These are phyloP conservation scores for Nettapus auritus DNA, from an alignment of 2,113 vertebrate genomes.

Conservation along the genomic window DNA sequence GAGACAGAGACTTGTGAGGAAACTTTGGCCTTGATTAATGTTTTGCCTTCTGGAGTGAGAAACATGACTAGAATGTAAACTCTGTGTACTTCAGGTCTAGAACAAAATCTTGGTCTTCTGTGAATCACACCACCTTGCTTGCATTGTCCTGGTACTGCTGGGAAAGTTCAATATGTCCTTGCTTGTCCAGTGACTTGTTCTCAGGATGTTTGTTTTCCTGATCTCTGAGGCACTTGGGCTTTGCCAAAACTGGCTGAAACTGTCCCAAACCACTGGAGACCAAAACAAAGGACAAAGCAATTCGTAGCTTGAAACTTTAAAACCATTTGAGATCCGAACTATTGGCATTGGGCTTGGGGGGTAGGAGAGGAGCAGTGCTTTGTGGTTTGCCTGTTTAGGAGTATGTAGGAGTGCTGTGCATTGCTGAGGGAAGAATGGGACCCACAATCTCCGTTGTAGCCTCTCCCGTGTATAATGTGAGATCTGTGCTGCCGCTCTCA, in stretches of 20 bases:
- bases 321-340: background rate
- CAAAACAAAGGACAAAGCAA: background rate
- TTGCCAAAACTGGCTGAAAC: background rate
- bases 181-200: background rate
- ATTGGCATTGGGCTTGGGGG: background rate
- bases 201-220: background rate
- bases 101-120: background rate
- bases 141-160: background rate
- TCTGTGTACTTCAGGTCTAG: background rate
- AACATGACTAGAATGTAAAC: background rate
- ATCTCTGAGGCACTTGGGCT: background rate
- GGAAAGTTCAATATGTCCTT: background rate
- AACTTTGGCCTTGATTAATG: background rate
- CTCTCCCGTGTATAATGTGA: background rate
- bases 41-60: background rate
- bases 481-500: background rate
- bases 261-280: background rate
- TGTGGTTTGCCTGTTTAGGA: background rate
- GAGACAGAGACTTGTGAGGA: background rate
- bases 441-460: background rate
- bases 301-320: background rate
- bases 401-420: background rate
- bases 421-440: background rate
- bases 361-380: background rate
- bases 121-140: background rate